Conservation (phyloP, 2,888 invertebrate genomes). For the Pterobdella sp. region DNA sequence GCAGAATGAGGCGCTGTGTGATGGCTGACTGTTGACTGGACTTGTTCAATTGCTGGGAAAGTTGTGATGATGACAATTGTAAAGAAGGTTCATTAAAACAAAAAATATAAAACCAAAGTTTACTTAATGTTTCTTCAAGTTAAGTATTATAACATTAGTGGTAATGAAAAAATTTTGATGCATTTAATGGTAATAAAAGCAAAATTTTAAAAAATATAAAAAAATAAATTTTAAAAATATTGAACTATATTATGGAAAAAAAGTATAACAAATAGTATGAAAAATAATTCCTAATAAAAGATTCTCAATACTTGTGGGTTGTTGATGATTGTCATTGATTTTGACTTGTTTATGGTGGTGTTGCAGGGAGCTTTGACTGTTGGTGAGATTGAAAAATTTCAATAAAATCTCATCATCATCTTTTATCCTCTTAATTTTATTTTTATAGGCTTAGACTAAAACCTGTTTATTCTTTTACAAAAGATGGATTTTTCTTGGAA, state of each 20-base stretch:
- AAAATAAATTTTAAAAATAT: not conserved
- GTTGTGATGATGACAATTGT: not conserved
- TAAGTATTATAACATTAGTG: not conserved
- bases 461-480: too few species aligned
- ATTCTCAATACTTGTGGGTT: constrained; percentile 15
- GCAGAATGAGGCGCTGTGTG: constrained; percentile 46
- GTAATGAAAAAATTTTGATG: not conserved
- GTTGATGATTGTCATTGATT: constrained; percentile 21
- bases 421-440: too few species aligned
- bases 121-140: too few species aligned
- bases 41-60: not conserved
- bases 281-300: too few species aligned
- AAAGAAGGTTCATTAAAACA: too few species aligned
- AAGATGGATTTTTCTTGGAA: too few species aligned
- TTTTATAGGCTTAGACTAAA: too few species aligned
- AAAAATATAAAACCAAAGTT: too few species aligned
- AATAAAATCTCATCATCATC: not conserved
- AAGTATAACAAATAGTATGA: not conserved
- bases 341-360: constrained; percentile 10
- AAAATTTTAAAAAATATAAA: not conserved
- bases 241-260: not conserved
- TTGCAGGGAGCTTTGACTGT: not conserved
- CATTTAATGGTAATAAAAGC: not conserved
- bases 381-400: not conserved
- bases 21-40: not conserved